Base-by-base conservation (phyloP, 2,113 vertebrate genomes). In the Cranoglanis bouderius region DNA sequence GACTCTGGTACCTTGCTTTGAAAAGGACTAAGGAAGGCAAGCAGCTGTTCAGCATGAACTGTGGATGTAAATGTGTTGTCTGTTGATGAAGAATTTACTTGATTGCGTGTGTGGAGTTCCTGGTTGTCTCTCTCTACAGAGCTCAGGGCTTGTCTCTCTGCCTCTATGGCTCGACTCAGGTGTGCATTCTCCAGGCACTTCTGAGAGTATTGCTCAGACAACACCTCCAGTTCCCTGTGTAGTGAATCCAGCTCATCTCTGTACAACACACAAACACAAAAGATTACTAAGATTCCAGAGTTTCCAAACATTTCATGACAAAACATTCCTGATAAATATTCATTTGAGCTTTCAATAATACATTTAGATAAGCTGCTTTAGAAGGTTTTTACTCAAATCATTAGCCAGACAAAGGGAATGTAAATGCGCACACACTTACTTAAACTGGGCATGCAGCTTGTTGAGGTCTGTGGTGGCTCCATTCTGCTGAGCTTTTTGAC, bases 131-230 rank as follows among this genome's bases (percentile, higher is more conserved):
- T 95, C 92, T 97, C 97, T 92, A 95, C 97, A 93, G 96, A 97
- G 70, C 94, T 94, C 90, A 96, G 93, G 90, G 97, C 96, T 91
- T 97, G 96, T 90, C 96, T 96, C 94, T 98, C 97, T 0, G 96
- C 94, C 92, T 98, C 97, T 91, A 99, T 95, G 5, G 97, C 95
- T 92, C 97, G 97, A 91, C 94, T 96, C 92, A 98, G 94, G 93
- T 97, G 96, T 53, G 97, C 95, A 3, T 97, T 98, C 92, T 98
- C 98, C 93, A 99, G 93, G 91, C 98, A 99, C 94, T 98, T 99
- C 94, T 98, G 97, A 0, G 97, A 97, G 93, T 99, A 98, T 94
- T 99, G 98, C 92, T 97, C 96, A 0, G 98, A 99, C 46, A 99
- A 94, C 72, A 97, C 96, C 93, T 98, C 97, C 77, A 99, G 96